Base-by-base conservation (phyloP, 2,888 invertebrate genomes). In the Myopa tessellatipennis region DNA sequence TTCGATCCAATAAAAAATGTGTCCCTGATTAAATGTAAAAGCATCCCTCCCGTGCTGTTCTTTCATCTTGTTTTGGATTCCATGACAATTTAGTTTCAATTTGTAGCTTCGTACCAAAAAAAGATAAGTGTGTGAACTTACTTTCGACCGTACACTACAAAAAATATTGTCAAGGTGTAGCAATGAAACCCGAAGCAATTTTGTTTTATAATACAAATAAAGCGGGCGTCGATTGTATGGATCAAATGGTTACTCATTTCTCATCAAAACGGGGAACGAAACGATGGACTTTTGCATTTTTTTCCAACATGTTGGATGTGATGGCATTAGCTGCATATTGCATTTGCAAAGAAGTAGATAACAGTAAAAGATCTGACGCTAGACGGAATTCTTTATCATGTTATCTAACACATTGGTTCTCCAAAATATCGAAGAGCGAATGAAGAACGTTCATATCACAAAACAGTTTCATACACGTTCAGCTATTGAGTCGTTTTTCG, bases 161-260 rank as follows among this genome's bases (percentile, higher is more conserved):
- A 8, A 77, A 77, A 71, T 12, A 76, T 70, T 78, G 78, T 76
- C 74, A 26, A 26, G 26, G 26, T 26, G 26, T 26, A 26, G 26
- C 60, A 63, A 74, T 65, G 75, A 80, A 81, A 76, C 81, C 80
- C 14, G 74, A 80, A 77, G 80, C 78, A 71, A 79, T 80, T 77
- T 61, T 79, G 45, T 78, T 69, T 80, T 79, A 79, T 50, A 79
- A 80, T 77, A 52, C 26, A 74, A 74, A 77, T 73, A 80, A 78
- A 55, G 75, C 63, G 4, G 77, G 77, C 14, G 79, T 79, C 7
- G 78, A 79, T 72, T 68, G 67, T 50, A 79, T 79, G 79, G 78
- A 81, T 50, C 77, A 80, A 75, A 77, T 77, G 76, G 55, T 78
- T 38, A 63, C 77, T 16, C 77, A 79, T 78, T 81, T 74, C 38